These are phyloP conservation scores for Proteles cristata DNA, from an alignment of 2,113 vertebrate genomes.

Conservation along the genomic window DNA sequence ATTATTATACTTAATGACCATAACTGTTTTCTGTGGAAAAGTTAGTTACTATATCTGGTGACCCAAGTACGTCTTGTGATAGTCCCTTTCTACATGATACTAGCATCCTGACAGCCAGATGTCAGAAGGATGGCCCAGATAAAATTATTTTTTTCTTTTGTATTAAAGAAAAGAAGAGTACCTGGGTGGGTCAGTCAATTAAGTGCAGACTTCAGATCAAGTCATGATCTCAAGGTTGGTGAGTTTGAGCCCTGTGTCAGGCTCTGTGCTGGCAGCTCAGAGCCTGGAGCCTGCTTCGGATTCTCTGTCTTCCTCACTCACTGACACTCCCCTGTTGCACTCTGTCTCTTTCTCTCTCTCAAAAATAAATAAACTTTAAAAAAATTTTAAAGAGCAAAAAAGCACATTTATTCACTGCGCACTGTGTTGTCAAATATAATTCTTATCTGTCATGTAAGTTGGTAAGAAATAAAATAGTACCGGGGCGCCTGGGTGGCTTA, in stretches of 20 bases:
- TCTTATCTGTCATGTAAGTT: slow-evolving; percentile 26
- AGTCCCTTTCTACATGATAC: background rate
- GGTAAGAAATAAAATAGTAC: background rate
- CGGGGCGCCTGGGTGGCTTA: no score
- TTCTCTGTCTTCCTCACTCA: no score
- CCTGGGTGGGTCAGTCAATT: no score
- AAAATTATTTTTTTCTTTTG: background rate
- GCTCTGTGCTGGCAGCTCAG: no score
- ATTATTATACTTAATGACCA: background rate
- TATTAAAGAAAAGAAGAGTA: background rate
- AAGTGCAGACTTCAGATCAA: no score
- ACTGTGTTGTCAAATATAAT: background rate
- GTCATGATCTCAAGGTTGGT: no score
- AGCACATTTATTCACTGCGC: background rate
- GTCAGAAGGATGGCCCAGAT: background rate
- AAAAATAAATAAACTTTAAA: no score
- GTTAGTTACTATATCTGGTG: background rate
- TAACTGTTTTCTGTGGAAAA: background rate
- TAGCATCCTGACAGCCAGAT: background rate
- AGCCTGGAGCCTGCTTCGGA: no score
- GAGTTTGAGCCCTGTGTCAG: no score
- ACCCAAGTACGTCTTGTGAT: background rate
- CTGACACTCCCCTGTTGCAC: no score
- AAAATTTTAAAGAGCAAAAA: background rate
- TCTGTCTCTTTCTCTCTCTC: no score